Conservation (phyloP, 2,888 invertebrate genomes). For the Cerastoderma edule region DNA sequence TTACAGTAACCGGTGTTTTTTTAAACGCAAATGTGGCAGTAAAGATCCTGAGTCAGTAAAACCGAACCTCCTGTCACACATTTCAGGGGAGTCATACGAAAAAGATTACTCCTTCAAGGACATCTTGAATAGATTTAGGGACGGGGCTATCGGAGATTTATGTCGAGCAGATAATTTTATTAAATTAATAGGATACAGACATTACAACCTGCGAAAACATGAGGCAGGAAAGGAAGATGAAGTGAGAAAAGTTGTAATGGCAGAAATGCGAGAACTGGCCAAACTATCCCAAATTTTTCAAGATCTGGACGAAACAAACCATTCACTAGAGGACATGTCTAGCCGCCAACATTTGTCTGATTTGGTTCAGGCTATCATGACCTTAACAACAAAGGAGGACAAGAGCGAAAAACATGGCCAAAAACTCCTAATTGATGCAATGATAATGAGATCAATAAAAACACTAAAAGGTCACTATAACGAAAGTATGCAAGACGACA, state of each 20-base stretch:
- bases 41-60: conserved; percentile 22
- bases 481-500: conserved; percentile 28
- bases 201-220: conserved; percentile 28
- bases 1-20: conserved; percentile 25
- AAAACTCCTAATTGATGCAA: conserved; percentile 15
- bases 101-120: conserved; percentile 14
- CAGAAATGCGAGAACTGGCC: conserved; percentile 38
- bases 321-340: conserved; percentile 26
- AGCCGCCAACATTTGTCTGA: neutral
- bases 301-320: neutral
- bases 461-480: conserved; percentile 19
- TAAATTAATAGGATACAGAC: conserved; percentile 26
- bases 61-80: conserved; percentile 23
- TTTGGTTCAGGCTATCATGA: neutral
- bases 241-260: conserved; percentile 35
- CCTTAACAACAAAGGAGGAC: neutral
- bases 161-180: conserved; percentile 28
- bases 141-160: conserved; percentile 38
- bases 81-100: neutral
- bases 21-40: conserved; percentile 40
- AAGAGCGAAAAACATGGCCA: conserved; percentile 23
- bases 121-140: conserved; percentile 38
- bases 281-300: conserved; percentile 27
- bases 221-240: conserved; percentile 33
- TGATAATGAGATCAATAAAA: conserved; percentile 25